Evolutionary conservation across 2,113 vertebrate genomes (phyloP), one percentile per base, ranked within the genome.

Genomic region (Semicossyphus pulcher): DNA sequence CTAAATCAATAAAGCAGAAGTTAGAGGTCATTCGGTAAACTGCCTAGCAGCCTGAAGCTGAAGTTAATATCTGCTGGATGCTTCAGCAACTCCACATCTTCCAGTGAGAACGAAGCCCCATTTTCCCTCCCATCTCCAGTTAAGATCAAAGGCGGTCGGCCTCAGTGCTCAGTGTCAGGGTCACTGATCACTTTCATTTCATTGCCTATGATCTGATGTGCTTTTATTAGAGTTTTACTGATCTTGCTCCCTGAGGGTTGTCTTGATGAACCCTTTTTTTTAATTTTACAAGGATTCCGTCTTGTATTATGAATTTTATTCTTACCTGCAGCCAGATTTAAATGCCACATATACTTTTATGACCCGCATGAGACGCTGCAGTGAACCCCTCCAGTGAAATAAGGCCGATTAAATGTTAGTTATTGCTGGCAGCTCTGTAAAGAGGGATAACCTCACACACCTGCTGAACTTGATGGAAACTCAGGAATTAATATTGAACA

Each of bases 101-200:
- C 42, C 8, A 8, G 18, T 3, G 15, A 61, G 28, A 61, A 18
- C 25, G 1, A 2, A 58, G 36, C 7, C 16, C 20, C 41, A 42
- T 37, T 34, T 36, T 57, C 41, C 53, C 36, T 47, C 52, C 57
- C 52, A 36, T 57, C 29, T 36, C 41, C 16, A 28, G 25, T 69
- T 44, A 36, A 36, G 41, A 69, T 69, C 39, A 57, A 69, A 69
- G 52, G 9, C 23, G 10, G 31, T 18, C 2, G 6, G 29, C 41
- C 42, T 47, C 11, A 48, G 34, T 4, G 29, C 52, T 47, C 66
- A 21, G 6, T 12, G 7, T 47, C 42, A 58, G 53, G 53, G 53
- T 58, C 66, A 48, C 53, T 57, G 41, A 58, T 69, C 52, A 26
- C 41, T 61, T 44, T 56, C 48, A 44, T 25, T 56, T 44, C 51